Conservation (phyloP, 1,140 invertebrate species). For the Trichonephila clavipes region DNA sequence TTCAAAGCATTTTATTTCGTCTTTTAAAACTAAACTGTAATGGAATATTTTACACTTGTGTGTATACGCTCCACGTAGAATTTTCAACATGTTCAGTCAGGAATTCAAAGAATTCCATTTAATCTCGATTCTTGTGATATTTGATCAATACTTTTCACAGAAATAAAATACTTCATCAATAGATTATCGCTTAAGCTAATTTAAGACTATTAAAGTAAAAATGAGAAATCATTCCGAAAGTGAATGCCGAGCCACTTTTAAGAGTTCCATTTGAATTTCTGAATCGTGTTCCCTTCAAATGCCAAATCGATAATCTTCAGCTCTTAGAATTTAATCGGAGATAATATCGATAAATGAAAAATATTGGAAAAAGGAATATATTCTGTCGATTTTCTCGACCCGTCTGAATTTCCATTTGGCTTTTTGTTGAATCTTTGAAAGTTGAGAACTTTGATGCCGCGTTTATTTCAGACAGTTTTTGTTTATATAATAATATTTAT, state of each 20-base stretch:
- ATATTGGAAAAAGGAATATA: constrained; percentile 5
- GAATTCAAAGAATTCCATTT: too few relatives aligned
- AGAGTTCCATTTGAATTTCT: constrained; percentile 3
- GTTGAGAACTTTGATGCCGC: neutral
- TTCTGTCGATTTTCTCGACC: neutral
- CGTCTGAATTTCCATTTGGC: neutral
- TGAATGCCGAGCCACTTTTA: neutral
- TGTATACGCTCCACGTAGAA: too few relatives aligned
- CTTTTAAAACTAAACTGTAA: too few relatives aligned
- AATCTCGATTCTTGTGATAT: too few relatives aligned
- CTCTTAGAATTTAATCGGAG: constrained; percentile 19
- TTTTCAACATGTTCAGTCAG: too few relatives aligned
- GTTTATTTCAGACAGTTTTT: too few relatives aligned
- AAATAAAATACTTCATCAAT: constrained; percentile 8
- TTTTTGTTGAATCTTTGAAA: neutral
- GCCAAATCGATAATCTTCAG: constrained; percentile 8
- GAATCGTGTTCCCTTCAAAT: neutral
- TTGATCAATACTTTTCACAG: neutral
- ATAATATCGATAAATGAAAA: constrained; percentile 27
- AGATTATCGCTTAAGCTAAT: constrained; percentile 13
- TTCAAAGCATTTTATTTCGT: too few relatives aligned
- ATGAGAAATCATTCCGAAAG: constrained; percentile 5
- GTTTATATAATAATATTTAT: too few relatives aligned
- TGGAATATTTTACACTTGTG: too few relatives aligned
- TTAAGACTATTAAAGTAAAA: constrained; percentile 6